Evolutionary conservation across 1,140 invertebrate species (phyloP).

Genomic region (Panulirus ornatus): DNA sequence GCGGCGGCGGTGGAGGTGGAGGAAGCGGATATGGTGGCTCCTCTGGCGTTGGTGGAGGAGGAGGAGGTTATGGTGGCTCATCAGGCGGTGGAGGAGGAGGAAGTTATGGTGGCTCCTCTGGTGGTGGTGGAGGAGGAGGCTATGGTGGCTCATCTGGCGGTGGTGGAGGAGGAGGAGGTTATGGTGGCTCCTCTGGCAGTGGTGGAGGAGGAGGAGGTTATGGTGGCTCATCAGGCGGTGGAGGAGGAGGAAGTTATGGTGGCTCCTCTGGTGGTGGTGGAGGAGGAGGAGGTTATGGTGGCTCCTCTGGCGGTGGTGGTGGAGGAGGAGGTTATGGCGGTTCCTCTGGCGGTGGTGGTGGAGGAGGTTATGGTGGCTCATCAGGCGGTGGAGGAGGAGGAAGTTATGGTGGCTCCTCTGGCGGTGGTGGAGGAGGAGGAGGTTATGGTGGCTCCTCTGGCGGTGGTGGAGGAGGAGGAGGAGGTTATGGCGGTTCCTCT

Average conservation of each 20-base stretch:
- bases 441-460: background rate
- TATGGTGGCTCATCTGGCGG: background rate
- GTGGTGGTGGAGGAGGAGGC: background rate
- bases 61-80: too few relatives aligned
- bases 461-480: background rate
- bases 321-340: background rate
- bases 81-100: too few relatives aligned
- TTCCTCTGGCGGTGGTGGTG: background rate
- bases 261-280: background rate
- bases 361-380: background rate
- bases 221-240: background rate
- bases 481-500: background rate
- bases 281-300: background rate
- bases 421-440: background rate
- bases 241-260: conserved; percentile 23
- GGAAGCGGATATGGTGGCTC: too few relatives aligned
- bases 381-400: conserved; percentile 9
- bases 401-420: background rate
- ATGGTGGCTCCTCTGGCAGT: background rate
- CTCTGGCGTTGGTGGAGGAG: too few relatives aligned
- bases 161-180: background rate
- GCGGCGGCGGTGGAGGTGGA: too few relatives aligned
- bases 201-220: background rate
- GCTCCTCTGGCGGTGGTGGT: background rate
- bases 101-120: too few relatives aligned